Evolutionary conservation across 2,797 vertebrate genomes (phyloP).

Genomic region (Geotrypetes seraphini): DNA sequence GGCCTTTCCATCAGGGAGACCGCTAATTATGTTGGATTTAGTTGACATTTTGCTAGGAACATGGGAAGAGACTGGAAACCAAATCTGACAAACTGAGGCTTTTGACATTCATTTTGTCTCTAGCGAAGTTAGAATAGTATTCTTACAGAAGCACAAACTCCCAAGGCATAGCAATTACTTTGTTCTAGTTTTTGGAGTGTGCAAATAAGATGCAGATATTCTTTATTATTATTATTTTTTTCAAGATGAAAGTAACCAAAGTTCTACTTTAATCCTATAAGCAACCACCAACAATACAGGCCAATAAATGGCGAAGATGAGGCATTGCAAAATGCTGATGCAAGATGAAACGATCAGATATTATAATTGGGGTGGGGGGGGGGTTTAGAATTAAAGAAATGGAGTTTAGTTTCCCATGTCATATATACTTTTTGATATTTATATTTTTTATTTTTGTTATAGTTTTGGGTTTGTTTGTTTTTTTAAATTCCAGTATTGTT

Average conservation of each 20-base stretch:
- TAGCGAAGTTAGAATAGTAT: slow-evolving; percentile 15
- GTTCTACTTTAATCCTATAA: background rate
- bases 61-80: slow-evolving; percentile 27
- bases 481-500: slow-evolving; percentile 6
- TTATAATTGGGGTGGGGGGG: too few relatives aligned
- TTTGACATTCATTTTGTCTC: slow-evolving; percentile 34
- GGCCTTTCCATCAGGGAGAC: slow-evolving; percentile 30
- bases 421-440: too few relatives aligned
- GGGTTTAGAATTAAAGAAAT: too few relatives aligned
- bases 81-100: slow-evolving; percentile 35
- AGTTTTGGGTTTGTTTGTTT: too few relatives aligned
- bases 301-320: slow-evolving; percentile 7
- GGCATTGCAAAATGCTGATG: background rate
- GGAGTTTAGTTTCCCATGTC: too few relatives aligned
- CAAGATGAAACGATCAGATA: too few relatives aligned
- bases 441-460: too few relatives aligned
- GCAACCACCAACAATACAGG: background rate
- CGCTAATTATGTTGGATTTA: slow-evolving; percentile 40
- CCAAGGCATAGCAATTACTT: slow-evolving; percentile 16
- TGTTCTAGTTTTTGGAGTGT: slow-evolving; percentile 9
- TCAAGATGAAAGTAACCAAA: background rate
- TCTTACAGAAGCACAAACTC: slow-evolving; percentile 8
- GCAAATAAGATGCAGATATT: slow-evolving; percentile 1
- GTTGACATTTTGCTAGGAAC: slow-evolving; percentile 38
- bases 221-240: too few relatives aligned